Conservation (phyloP, 2,797 vertebrate genomes). For the Chelidonichthys spinosus region DNA sequence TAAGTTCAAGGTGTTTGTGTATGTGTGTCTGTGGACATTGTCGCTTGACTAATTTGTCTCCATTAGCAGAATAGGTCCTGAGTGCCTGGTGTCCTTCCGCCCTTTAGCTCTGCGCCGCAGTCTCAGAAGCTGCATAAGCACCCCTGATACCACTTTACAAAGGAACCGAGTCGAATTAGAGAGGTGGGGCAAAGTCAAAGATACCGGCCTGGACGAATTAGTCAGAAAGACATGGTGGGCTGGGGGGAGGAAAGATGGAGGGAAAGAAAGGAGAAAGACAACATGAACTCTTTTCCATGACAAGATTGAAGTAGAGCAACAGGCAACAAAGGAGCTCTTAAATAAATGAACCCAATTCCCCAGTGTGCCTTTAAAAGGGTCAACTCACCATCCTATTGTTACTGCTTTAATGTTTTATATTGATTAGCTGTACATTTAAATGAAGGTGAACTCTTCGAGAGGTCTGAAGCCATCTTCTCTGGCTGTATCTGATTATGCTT, state of each 20-base stretch:
- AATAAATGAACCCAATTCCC: slow-evolving; percentile 63
- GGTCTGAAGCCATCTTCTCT: slow-evolving; percentile 42
- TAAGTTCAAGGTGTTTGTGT: not conserved
- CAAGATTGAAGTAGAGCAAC: slow-evolving; percentile 34
- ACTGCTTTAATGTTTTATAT: slow-evolving; percentile 68
- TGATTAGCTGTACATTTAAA: slow-evolving; percentile 77
- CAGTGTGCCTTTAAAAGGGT: slow-evolving; percentile 45
- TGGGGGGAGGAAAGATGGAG: not conserved
- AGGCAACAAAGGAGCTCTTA: slow-evolving; percentile 58
- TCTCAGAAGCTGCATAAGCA: slow-evolving; percentile 53
- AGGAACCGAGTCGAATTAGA: slow-evolving; percentile 43
- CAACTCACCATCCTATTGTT: slow-evolving; percentile 56
- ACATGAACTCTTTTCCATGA: slow-evolving; percentile 7
- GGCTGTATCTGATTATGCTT: slow-evolving; percentile 15
- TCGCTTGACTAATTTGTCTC: slow-evolving; percentile 60
- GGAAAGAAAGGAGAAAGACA: slow-evolving; percentile 1
- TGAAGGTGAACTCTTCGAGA: slow-evolving; percentile 73
- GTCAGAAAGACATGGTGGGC: slow-evolving; percentile 7
- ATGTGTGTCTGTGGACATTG: slow-evolving; percentile 6
- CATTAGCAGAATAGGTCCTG: slow-evolving; percentile 60
- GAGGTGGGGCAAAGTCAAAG: slow-evolving; percentile 68
- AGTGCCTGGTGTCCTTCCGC: slow-evolving; percentile 61
- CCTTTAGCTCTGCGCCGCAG: slow-evolving; percentile 41
- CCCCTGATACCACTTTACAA: slow-evolving; percentile 45
- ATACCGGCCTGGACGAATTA: slow-evolving; percentile 50